Evolutionary conservation across 2,113 vertebrate genomes (phyloP).

Genomic region (Harpagus bidentatus): DNA sequence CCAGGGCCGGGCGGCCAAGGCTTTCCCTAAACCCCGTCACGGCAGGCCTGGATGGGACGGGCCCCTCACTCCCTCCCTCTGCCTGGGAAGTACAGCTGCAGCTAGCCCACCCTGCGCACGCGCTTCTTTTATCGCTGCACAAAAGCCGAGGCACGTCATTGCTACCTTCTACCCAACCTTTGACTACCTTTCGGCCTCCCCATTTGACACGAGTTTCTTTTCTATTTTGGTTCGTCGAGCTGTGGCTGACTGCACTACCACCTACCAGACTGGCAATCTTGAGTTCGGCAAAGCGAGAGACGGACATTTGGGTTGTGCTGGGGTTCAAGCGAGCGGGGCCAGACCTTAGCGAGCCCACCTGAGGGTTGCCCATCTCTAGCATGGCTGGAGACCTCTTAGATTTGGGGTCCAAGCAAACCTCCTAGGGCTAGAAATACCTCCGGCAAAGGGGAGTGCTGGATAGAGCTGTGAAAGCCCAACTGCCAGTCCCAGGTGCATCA

Average conservation of each 20-base stretch:
- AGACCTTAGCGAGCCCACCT: not conserved
- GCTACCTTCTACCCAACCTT: not conserved
- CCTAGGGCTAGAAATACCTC: not conserved
- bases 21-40: not conserved
- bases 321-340: not conserved
- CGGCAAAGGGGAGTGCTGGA: not conserved
- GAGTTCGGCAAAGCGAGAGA: not conserved
- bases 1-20: not conserved
- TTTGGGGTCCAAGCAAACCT: not conserved
- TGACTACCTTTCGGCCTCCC: not conserved
- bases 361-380: not conserved
- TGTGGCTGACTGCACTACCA: not conserved
- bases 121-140: not conserved
- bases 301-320: not conserved
- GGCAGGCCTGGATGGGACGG: not conserved
- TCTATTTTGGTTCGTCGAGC: not conserved
- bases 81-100: not conserved
- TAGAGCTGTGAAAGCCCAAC: not conserved
- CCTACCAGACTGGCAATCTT: not conserved
- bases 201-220: not conserved
- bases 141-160: not conserved
- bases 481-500: not conserved
- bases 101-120: not conserved
- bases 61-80: not conserved
- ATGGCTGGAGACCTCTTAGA: not conserved